Evolutionary conservation across 2,797 vertebrate species (phyloP), one percentile per base, ranked within the genome.

Genomic region (Galaxias olidus): DNA sequence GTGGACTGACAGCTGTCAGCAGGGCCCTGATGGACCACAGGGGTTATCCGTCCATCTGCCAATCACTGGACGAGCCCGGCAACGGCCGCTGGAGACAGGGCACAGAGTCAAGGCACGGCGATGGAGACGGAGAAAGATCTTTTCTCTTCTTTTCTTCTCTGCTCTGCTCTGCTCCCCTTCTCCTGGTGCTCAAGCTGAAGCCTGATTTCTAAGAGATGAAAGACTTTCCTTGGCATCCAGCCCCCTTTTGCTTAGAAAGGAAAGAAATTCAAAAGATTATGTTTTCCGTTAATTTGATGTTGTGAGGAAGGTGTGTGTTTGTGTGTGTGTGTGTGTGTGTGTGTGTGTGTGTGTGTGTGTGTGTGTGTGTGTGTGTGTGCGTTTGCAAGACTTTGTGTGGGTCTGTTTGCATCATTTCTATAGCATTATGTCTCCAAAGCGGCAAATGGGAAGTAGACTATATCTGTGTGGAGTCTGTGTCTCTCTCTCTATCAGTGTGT

Each of bases 11-110:
- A 85, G 83, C 65, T 71, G 77, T 77, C 59, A 67, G 63, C 55
- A 69, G 66, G 48, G 59, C 73, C 73, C 76, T 75, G 80, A 59
- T 41, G 30, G 30, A 8, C 75, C 49, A 70, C 75, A 69, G 68
- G 66, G 80, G 81, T 87, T 89, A 89, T 87, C 87, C 70, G 78
- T 63, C 79, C 70, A 79, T 87, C 84, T 81, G 87, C 84, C 87
- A 88, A 85, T 86, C 84, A 88, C 73, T 84, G 70, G 66, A 59
- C 1, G 11, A 45, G 41, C 68, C 76, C 70, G 62, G 74, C 83
- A 75, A 46, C 65, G 59, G 63, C 59, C 46, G 17, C 62, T 46
- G 58, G 62, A 68, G 78, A 68, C 61, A 47, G 41, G 19, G 40
- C 72, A 7, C 43, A 47, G 65, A 62, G 69, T 30, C 30, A 47